Conservation (phyloP, 2,888 invertebrate genomes). For the Calliopum simillimum region DNA sequence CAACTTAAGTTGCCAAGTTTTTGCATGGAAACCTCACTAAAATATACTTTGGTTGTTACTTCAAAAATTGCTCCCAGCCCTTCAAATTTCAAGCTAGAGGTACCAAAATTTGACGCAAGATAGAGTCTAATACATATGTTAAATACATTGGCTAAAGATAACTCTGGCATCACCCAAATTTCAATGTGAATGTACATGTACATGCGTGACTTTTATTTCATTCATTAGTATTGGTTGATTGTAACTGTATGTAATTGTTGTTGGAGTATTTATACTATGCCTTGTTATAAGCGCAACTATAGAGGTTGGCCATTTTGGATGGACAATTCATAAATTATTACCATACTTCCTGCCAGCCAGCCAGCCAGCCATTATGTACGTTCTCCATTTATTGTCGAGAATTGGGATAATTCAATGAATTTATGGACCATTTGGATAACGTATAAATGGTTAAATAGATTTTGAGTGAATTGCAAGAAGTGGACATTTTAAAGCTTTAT, state of each 20-base stretch:
- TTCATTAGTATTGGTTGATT: not conserved
- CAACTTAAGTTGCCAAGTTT: no score
- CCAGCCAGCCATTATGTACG: not conserved
- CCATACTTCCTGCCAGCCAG: not conserved
- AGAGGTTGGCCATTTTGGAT: not conserved
- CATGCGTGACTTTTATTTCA: no score
- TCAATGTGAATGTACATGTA: no score
- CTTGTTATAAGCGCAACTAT: constrained; percentile 1
- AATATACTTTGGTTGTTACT: no score
- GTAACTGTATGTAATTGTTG: not conserved
- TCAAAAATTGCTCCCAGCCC: no score
- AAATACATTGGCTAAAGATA: no score
- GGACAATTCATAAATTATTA: constrained; percentile 11
- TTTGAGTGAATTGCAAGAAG: not conserved
- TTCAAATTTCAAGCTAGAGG: no score
- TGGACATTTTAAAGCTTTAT: not conserved
- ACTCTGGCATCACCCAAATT: no score
- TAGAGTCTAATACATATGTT: no score
- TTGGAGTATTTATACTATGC: not conserved
- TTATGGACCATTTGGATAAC: not conserved
- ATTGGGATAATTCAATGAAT: not conserved
- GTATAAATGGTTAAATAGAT: constrained; percentile 7
- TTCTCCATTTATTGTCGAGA: not conserved
- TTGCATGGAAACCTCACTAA: no score
- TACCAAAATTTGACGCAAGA: no score